Evolutionary conservation across 2,113 vertebrate genomes (phyloP).

Genomic region (Microcebus tavaratra): DNA sequence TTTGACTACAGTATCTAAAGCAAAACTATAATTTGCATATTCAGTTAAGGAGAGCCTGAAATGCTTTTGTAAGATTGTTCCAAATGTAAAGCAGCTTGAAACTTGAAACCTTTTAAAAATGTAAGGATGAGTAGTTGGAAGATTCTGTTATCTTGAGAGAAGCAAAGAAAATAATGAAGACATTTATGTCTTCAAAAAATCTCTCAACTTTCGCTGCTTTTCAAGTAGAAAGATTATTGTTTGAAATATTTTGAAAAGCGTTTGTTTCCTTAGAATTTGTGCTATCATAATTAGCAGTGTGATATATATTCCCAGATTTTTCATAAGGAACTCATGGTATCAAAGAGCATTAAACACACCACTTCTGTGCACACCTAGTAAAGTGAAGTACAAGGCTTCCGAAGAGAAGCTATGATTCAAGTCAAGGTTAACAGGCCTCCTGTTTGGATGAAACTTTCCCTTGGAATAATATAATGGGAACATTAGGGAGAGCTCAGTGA

Average conservation of each 20-base stretch:
- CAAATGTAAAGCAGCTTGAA: slow-evolving; percentile 29
- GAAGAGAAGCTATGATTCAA: not conserved
- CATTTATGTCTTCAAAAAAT: not conserved
- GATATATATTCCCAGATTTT: not conserved
- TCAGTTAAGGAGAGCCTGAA: not conserved
- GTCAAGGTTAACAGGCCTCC: not conserved
- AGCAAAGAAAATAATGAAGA: slow-evolving; percentile 10
- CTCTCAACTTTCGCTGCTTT: not conserved
- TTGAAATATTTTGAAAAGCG: not conserved
- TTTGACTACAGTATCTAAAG: not conserved
- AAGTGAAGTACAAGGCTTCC: not conserved
- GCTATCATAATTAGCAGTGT: not conserved
- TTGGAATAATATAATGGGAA: not conserved
- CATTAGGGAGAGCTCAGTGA: not conserved
- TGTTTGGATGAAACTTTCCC: not conserved
- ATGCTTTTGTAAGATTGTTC: slow-evolving; percentile 37
- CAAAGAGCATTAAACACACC: not conserved
- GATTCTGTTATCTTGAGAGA: not conserved
- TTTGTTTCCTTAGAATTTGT: not conserved
- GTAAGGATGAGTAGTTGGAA: not conserved
- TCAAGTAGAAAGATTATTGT: not conserved
- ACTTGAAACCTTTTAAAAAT: slow-evolving; percentile 34
- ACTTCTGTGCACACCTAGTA: not conserved
- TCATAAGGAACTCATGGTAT: not conserved
- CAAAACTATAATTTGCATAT: not conserved